Conservation (phyloP, 1,140 invertebrate species). For the Atta cephalotes region DNA sequence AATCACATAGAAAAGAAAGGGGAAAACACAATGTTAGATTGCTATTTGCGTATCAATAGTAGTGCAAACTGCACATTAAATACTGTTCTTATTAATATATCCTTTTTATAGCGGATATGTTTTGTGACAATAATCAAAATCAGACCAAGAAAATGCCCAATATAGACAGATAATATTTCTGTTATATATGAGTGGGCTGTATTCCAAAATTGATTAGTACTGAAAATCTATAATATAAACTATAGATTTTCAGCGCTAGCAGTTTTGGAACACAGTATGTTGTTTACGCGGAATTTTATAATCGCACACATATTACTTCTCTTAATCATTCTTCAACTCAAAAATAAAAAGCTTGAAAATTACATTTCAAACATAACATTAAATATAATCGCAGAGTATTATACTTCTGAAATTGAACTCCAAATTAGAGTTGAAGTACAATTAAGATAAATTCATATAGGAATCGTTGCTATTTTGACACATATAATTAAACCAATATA, state of each 20-base stretch:
- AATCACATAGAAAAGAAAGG: constrained; percentile 87
- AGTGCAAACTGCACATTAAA: constrained; percentile 61
- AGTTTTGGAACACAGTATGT: neutral
- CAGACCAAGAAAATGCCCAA: constrained; percentile 85
- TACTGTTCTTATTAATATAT: constrained; percentile 55
- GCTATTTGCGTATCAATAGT: constrained; percentile 61
- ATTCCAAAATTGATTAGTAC: too few species aligned
- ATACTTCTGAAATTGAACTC: neutral
- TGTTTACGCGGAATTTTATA: constrained; percentile 6
- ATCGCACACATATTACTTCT: neutral
- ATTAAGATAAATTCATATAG: constrained; percentile 18
- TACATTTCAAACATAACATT: neutral
- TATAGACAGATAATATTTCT: constrained; percentile 39
- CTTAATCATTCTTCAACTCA: constrained; percentile 8
- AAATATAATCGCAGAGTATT: neutral
- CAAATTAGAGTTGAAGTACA: constrained; percentile 19
- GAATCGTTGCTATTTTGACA: constrained; percentile 4
- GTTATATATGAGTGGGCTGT: constrained; percentile 4
- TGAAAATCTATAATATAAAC: too few species aligned
- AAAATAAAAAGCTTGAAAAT: neutral
- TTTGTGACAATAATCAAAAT: constrained; percentile 65
- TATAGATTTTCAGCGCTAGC: too few species aligned
- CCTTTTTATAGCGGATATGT: constrained; percentile 24
- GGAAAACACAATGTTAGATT: constrained; percentile 86
- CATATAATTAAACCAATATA: neutral